phyloP scores from a whole-genome alignment of 1,140 invertebrate genomes.

The Zaprionus nigranus region DNA sequence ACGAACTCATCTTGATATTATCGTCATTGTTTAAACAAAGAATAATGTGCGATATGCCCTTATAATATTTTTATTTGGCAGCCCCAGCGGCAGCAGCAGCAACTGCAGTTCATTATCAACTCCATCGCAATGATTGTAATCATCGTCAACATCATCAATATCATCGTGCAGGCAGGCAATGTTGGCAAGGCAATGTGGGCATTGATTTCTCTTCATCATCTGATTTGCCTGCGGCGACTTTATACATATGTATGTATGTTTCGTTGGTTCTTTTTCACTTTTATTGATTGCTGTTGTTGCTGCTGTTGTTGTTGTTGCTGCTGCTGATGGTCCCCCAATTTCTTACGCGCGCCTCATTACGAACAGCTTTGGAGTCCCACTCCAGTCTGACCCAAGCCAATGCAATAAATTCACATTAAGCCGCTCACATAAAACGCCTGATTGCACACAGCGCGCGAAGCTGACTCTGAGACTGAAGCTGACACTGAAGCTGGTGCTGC shows the following conservation, averaged over 20 bases:
- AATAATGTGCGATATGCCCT: conserved; percentile 67
- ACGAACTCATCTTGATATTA: conserved; percentile 50
- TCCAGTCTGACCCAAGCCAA: conserved; percentile 44
- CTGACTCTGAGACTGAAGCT: conserved; percentile 19
- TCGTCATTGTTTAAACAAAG: conserved; percentile 61
- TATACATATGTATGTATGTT: conserved; percentile 33
- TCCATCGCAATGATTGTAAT: conserved; percentile 24
- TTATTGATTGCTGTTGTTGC: conserved; percentile 60
- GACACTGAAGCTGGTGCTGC: conserved; percentile 35
- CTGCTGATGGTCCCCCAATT: conserved; percentile 13
- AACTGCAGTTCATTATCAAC: conserved; percentile 22
- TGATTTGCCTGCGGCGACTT: conserved; percentile 10
- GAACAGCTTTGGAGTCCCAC: conserved; percentile 22
- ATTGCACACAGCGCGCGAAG: conserved; percentile 62
- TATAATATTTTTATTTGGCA: conserved; percentile 81
- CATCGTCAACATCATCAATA: conserved; percentile 31
- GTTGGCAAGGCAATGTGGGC: conserved; percentile 52
- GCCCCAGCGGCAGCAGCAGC: conserved; percentile 29
- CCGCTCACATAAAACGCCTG: conserved; percentile 81
- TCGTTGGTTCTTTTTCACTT: conserved; percentile 3
- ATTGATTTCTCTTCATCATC: conserved; percentile 36
- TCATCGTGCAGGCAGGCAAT: conserved; percentile 34
- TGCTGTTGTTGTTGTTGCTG: neutral
- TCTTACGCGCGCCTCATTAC: conserved; percentile 61
- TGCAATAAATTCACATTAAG: conserved; percentile 83